phyloP scores from a whole-genome alignment of 2,888 invertebrate genomes.

The Malthinus flaveolus region DNA sequence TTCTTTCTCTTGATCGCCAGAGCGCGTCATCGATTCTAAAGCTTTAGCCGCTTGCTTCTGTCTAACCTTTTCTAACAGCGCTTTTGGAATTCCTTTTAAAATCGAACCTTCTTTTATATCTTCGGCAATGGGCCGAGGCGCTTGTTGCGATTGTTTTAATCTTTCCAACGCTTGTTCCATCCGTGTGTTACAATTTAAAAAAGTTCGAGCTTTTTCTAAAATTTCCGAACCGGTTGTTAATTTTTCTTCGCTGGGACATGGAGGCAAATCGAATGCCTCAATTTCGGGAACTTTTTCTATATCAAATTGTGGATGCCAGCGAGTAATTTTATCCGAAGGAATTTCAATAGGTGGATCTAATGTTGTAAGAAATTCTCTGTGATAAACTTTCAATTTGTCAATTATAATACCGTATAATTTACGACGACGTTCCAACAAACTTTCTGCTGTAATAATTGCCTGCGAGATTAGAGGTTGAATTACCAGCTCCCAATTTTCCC shows the following conservation, averaged over 20 bases:
- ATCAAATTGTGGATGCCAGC: constrained; percentile 93
- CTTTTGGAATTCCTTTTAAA: constrained; percentile 79
- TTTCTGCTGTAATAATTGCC: constrained; percentile 71
- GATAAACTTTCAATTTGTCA: constrained; percentile 73
- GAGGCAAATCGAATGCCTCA: constrained; percentile 69
- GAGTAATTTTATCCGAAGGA: constrained; percentile 71
- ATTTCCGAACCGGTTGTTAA: constrained; percentile 82
- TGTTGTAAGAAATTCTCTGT: constrained; percentile 72
- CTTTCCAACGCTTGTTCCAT: constrained; percentile 77
- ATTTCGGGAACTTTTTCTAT: constrained; percentile 82
- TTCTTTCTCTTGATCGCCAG: constrained; percentile 72
- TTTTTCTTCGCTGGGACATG: constrained; percentile 72
- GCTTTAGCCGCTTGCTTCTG: constrained; percentile 88
- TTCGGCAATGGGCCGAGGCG: constrained; percentile 28
- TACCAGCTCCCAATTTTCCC: constrained; percentile 73
- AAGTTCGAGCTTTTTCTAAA: constrained; percentile 72
- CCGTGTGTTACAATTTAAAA: constrained; percentile 77
- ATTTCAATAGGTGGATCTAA: constrained; percentile 80
- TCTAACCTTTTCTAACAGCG: constrained; percentile 83
- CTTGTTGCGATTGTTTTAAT: constrained; percentile 61
- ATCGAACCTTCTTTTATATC: constrained; percentile 53
- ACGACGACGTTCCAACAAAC: constrained; percentile 72
- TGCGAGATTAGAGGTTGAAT: constrained; percentile 66
- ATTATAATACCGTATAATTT: constrained; percentile 73
- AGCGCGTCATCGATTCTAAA: constrained; percentile 79